These are phyloP conservation scores for Ganaspis sp. DNA, from an alignment of 1,140 invertebrate species.

Conservation along the genomic window DNA sequence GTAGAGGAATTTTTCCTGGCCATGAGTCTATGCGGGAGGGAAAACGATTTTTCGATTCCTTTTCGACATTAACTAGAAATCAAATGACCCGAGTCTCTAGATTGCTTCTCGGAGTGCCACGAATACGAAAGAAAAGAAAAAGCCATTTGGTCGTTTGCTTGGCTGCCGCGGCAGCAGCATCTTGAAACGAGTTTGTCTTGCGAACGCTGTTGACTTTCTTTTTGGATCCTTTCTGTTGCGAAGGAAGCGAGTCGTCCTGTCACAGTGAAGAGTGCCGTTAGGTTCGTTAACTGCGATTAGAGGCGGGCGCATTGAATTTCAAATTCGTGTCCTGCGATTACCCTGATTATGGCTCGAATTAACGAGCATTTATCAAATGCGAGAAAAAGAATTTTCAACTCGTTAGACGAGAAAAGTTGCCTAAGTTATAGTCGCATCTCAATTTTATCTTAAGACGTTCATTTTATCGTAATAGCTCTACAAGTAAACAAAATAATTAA, in stretches of 20 bases:
- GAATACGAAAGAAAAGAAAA: neutral
- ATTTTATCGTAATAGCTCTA: neutral
- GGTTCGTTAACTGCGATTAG: slow-evolving; percentile 31
- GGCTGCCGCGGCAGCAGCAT: neutral
- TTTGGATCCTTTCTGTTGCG: slow-evolving; percentile 18
- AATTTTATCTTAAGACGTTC: neutral
- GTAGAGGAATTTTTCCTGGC: neutral
- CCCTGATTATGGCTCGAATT: neutral
- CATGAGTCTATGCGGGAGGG: neutral
- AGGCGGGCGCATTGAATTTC: slow-evolving; percentile 4
- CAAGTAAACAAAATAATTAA: slow-evolving; percentile 6
- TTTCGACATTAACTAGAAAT: neutral
- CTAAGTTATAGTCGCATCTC: neutral
- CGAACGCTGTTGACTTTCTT: neutral
- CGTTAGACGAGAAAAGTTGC: neutral
- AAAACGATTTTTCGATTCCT: neutral
- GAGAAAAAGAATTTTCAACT: neutral
- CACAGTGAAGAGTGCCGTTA: slow-evolving; percentile 10
- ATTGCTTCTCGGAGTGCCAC: neutral
- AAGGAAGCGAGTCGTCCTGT: slow-evolving; percentile 17
- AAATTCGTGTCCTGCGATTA: slow-evolving; percentile 8
- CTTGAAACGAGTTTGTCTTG: slow-evolving; percentile 16
- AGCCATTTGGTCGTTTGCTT: slow-evolving; percentile 12
- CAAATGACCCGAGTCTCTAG: neutral
- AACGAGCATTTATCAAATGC: slow-evolving; percentile 6